Evolutionary conservation across 2,888 invertebrate species (phyloP).

Genomic region (Synanthedon formicaeformis): DNA sequence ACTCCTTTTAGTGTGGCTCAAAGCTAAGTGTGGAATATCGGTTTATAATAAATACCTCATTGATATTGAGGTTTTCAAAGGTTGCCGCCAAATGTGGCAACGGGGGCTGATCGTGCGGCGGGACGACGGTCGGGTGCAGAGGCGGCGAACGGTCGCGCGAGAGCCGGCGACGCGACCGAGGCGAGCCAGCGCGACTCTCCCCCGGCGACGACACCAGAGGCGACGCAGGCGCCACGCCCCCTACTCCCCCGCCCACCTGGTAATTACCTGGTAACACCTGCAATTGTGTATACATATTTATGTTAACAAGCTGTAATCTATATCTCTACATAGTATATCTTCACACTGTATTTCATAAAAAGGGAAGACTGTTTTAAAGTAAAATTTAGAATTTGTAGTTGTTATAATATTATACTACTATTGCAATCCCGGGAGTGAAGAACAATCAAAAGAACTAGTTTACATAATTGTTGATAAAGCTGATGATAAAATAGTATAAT

Average conservation of each 20-base stretch:
- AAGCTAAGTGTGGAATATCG: no score
- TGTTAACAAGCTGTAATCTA: no score
- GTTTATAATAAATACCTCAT: conserved; percentile 32
- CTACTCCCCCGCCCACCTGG: conserved; percentile 30
- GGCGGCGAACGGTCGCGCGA: conserved; percentile 63
- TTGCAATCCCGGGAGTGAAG: no score
- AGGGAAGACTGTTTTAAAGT: no score
- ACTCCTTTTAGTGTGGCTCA: no score
- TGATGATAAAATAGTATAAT: no score
- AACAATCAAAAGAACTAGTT: no score
- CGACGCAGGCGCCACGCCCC: conserved; percentile 67
- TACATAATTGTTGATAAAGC: no score
- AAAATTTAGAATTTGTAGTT: no score
- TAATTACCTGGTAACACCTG: conserved; percentile 48
- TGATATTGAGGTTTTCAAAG: conserved; percentile 52
- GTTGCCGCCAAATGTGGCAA: conserved; percentile 48
- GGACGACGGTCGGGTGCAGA: conserved; percentile 36
- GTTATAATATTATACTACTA: no score
- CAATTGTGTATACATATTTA: not conserved
- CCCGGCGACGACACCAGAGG: conserved; percentile 84
- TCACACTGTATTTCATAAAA: no score
- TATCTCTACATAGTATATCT: no score
- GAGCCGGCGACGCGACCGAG: conserved; percentile 65
- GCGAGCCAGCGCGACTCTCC: conserved; percentile 80
- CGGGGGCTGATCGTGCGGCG: conserved; percentile 27